Evolutionary conservation across 2,113 vertebrate species (phyloP), one percentile per base, ranked within the genome.

Genomic region (Pholis gunnellus): DNA sequence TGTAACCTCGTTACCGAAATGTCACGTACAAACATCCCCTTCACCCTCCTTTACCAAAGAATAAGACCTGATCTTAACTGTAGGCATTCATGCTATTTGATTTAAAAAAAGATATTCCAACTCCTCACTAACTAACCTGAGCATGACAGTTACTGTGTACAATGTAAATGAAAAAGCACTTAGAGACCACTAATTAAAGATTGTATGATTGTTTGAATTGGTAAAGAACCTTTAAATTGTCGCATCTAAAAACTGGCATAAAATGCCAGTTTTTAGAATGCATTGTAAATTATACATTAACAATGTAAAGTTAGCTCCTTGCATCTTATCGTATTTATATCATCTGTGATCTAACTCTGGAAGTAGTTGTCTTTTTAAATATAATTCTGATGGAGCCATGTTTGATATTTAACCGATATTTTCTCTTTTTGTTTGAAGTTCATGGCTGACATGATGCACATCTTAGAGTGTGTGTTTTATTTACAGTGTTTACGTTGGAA

Each of bases 21-120:
- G 66, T 75, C 65, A 67, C 60, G 42, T 74, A 60, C 54, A 76
- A 69, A 73, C 67, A 61, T 50, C 31, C 34, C 79, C 57, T 48
- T 69, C 79, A 79, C 72, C 67, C 83, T 83, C 90, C 84, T 92
- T 87, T 91, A 94, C 94, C 94, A 95, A 95, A 95, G 94, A 95
- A 81, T 56, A 82, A 15, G 48, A 89, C 34, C 69, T 82, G 75
- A 67, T 84, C 79, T 57, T 75, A 68, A 79, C 63, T 76, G 52
- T 44, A 78, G 70, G 60, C 65, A 60, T 88, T 72, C 34, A 36
- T 11, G 20, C 66, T 64, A 3, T 52, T 81, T 78, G 57, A 72
- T 60, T 73, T 67, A 0, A 13, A 46, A 48, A 70, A 34, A 34
- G 6, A 57, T 52, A 63, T 29, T 69, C 22, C 9, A 66, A 27